Base-by-base conservation (phyloP, 2,797 vertebrate genomes). In the Antrozous pallidus region DNA sequence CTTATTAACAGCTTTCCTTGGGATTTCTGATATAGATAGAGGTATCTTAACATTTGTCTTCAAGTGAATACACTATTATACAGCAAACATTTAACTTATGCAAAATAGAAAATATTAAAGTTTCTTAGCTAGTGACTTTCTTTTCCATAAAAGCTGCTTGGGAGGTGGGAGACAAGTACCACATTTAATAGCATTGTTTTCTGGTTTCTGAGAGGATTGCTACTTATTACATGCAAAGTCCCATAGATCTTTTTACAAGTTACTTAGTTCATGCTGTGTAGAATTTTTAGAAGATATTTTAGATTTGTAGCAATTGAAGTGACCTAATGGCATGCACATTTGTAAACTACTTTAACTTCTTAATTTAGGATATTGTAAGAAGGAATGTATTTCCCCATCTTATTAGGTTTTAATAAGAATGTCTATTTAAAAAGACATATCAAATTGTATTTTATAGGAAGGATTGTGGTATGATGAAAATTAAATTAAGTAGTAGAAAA, bases 381-480 rank as follows among this genome's bases (percentile, higher is more conserved):
- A 78, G 40, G 90, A 88, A 22, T 17, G 3, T 40, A 42, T 74
- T 70, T 47, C 0, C 47, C 58, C 14, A 26, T 1, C 17, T 91
- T 88, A 70, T 58, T 58, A 75, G 93, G 33, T 67, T 87, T 24
- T 42, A 56, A 20, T 45, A 24, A 69, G 61, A 85, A 47, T 47
- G 6, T 82, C 58, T 90, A 54, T 84, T 83, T 91, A 78, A 91
- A 91, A 13, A 84, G 69, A 38, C 5, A 20, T 73, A 26, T 75
- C 51, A 89, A 49, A 40, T 94, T 96, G 26, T 91, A 49, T 90
- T 95, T 96, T 77, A 83, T 84, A 61, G 80, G 51, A 83, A 69
- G 36, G 90, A 82, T 88, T 91, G 33, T 80, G 49, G 33, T 75
- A 71, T 91, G 70, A 69, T 94, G 65, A 94, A 92, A 56, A 51